Evolutionary conservation across 2,113 vertebrate species (phyloP), one percentile per base, ranked within the genome.

Genomic region (Zosterops borbonicus): DNA sequence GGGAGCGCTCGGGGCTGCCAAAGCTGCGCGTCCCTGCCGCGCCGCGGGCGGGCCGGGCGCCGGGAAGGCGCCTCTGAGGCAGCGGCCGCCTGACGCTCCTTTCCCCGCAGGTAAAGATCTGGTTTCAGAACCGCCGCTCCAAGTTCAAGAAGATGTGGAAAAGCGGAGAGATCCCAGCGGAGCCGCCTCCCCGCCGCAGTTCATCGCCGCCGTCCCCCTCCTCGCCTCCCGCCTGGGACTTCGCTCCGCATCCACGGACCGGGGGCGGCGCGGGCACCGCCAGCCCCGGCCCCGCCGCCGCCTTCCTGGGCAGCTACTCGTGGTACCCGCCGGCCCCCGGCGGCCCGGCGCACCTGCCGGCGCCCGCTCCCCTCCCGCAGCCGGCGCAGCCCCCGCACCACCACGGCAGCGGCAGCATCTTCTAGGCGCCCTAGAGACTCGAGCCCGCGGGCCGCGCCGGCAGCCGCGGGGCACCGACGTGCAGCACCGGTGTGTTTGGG

Each of bases 101-200:
- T 37, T 70, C 18, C 35, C 77, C 25, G 4, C 83, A 99, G 99
- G 99, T 99, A 44, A 99, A 99, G 97, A 99, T 99, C 94, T 99
- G 99, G 99, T 99, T 99, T 97, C 99, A 99, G 98, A 99, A 99
- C 97, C 98, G 99, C 59, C 98, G 99, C 47, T 99, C 99, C 97
- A 99, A 99, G 96, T 99, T 99, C 98, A 99, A 99, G 97, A 99
- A 99, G 97, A 98, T 99, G 98, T 99, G 99, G 99, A 99, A 99
- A 90, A 99, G 98, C 94, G 99, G 99, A 44, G 99, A 99, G 97
- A 98, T 99, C 59, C 98, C 98, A 11, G 97, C 98, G 4, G 99
- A 99, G 55, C 99, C 98, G 76, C 98, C 98, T n/a, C 98, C 98
- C 1, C 98, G 98, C 52, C 97, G 98, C 93, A 98, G 98, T 69